Conservation (phyloP, 2,797 vertebrate species). For the Myripristis jacobus region DNA sequence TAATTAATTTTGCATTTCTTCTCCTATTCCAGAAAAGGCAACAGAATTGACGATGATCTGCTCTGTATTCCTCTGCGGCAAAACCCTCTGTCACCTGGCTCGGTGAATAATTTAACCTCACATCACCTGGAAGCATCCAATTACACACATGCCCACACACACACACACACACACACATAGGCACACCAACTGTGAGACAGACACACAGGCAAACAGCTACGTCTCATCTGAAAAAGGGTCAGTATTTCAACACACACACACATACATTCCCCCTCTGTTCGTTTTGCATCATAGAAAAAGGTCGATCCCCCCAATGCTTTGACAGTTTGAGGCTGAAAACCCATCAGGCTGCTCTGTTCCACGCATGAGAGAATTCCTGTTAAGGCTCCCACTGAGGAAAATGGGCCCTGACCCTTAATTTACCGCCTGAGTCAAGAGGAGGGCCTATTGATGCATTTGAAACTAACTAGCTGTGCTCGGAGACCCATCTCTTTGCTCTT, state of each 20-base stretch:
- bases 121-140: slow-evolving; percentile 39
- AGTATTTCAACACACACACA: slow-evolving; percentile 4
- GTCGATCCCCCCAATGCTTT: slow-evolving; percentile 30
- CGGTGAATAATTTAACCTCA: slow-evolving; percentile 20
- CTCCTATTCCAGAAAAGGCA: not conserved
- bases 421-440: slow-evolving; percentile 67
- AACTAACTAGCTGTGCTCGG: slow-evolving; percentile 66
- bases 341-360: slow-evolving; percentile 67
- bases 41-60: slow-evolving; percentile 20
- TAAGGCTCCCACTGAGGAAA: slow-evolving; percentile 70
- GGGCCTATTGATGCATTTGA: slow-evolving; percentile 62
- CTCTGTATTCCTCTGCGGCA: slow-evolving; percentile 3
- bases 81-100: slow-evolving; percentile 17
- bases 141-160: slow-evolving; percentile 1
- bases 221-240: slow-evolving; percentile 18
- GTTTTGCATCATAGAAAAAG: slow-evolving; percentile 48
- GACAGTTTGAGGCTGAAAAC: slow-evolving; percentile 68
- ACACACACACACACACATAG: not conserved
- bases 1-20: not conserved
- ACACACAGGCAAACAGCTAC: not conserved
- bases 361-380: slow-evolving; percentile 76
- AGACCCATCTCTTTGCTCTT: slow-evolving; percentile 42
- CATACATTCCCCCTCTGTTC: slow-evolving; percentile 34
- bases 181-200: not conserved
- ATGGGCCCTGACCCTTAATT: slow-evolving; percentile 75